Evolutionary conservation across 2,113 vertebrate species (phyloP).

Genomic region (Zosterops hypoxanthus): DNA sequence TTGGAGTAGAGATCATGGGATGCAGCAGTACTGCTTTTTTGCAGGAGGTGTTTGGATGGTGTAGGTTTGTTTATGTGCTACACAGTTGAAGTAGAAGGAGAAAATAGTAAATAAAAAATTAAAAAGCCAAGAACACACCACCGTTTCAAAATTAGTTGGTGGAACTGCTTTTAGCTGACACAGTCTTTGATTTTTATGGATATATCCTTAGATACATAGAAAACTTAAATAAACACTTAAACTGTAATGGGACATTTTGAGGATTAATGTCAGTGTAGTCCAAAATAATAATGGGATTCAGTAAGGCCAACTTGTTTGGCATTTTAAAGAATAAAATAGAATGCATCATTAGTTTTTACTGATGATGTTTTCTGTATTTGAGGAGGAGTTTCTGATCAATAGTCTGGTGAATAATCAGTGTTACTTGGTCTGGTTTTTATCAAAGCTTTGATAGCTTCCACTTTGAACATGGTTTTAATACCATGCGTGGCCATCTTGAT

Average conservation of each 20-base stretch:
- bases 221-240: not conserved
- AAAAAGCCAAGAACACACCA: not conserved
- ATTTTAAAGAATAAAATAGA: not conserved
- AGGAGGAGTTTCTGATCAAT: not conserved
- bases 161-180: not conserved
- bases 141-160: not conserved
- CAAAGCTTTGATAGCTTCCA: not conserved
- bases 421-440: not conserved
- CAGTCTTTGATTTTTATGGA: not conserved
- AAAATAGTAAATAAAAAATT: not conserved
- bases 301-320: not conserved
- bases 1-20: not conserved
- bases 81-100: not conserved
- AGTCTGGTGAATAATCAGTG: not conserved
- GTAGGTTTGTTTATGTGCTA: not conserved
- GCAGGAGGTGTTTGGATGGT: not conserved
- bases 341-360: not conserved
- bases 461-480: not conserved
- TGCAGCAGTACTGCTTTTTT: not conserved
- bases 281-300: not conserved
- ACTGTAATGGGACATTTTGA: not conserved
- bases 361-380: not conserved
- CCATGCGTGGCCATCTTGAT: fast-evolving
- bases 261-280: not conserved
- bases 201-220: not conserved